Percentiles rank a stretch among this genome's conserved stretches.
phyloP scores from a whole-genome alignment of 2,113 vertebrate genomes.

The Meriones unguiculatus region DNA sequence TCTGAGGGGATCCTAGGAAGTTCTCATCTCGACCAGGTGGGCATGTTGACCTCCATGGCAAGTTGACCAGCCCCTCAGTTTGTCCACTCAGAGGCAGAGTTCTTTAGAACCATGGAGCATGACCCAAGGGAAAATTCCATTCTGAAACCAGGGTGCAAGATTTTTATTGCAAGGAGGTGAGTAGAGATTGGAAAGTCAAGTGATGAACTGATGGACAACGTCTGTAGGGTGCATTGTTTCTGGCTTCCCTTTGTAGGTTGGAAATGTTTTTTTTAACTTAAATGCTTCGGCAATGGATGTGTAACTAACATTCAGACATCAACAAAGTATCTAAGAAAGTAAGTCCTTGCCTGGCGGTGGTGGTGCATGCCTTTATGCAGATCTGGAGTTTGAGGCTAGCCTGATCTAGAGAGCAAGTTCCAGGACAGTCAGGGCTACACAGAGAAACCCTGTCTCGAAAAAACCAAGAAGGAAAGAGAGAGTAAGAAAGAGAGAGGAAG shows the following conservation, averaged over 20 bases:
- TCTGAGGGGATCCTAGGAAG: background rate
- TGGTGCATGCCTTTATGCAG: background rate
- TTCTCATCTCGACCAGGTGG: background rate
- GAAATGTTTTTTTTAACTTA: constrained; percentile 14
- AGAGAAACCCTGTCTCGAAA: background rate
- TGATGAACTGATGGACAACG: background rate
- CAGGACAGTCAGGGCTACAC: background rate
- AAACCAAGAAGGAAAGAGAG: background rate
- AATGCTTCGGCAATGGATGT: background rate
- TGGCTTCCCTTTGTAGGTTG: background rate
- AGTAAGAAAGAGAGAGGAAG: no score
- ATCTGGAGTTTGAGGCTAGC: no score
- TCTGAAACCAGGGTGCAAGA: background rate
- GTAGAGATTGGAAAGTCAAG: background rate
- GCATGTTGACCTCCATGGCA: background rate
- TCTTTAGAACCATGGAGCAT: background rate
- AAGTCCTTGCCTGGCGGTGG: background rate
- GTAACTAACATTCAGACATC: background rate
- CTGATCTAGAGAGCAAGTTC: no score
- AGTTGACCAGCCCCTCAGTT: background rate
- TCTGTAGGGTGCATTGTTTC: background rate
- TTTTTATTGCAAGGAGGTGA: background rate
- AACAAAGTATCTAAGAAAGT: background rate
- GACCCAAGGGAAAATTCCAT: background rate
- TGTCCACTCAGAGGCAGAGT: background rate